Evolutionary conservation across 2,888 invertebrate genomes (phyloP), one percentile per base, ranked within the genome.

Genomic region (Norana najaformis): DNA sequence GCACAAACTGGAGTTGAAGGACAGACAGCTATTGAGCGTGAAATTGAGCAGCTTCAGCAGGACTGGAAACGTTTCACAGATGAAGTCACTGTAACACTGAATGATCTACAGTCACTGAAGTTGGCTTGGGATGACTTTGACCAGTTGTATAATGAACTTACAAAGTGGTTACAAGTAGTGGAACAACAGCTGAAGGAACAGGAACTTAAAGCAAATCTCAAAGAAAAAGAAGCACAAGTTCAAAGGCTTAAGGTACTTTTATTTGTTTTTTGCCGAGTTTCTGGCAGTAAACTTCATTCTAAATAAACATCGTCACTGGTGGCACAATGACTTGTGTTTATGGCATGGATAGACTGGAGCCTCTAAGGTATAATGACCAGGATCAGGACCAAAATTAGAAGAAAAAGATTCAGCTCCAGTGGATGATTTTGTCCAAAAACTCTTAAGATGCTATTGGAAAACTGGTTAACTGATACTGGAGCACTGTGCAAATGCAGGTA

Each of bases 1-100:
- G 96, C 97, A 0, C 98, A 98, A 93, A 98, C 98, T 0, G 98
- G 98, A 89, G 97, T 98, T 0, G 98, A 98, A 93, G 98, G 98
- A 3, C 96, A 98, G 93, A 98, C 98, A 95, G 96, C 97, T 18
- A 97, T 98, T 90, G 96, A 98, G 34, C 97, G 97, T 94, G 98
- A 98, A 94, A 95, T 98, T 88, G 94, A 94, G 38, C 96, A 96
- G 91, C 95, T 98, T 89, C 96, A 97, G 93, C 96, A 97, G 1
- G 96, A 97, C 89, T 98, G 98, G 98, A 98, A 98, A 93, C 83
- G 34, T 83, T 88, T 89, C 83, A 88, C 53, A 38, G 90, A 88
- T 14, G 53, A 89, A 85, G 88, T 91, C 34, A 85, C 88, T 1
- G 90, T 89, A 36, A 90, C 90, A 34, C 35, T 82, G 82, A 41